A percentile compares a stretch with the other conserved stretches of the same genome.
Evolutionary conservation across 2,888 invertebrate genomes (phyloP).

Genomic region (Lottia scabra): DNA sequence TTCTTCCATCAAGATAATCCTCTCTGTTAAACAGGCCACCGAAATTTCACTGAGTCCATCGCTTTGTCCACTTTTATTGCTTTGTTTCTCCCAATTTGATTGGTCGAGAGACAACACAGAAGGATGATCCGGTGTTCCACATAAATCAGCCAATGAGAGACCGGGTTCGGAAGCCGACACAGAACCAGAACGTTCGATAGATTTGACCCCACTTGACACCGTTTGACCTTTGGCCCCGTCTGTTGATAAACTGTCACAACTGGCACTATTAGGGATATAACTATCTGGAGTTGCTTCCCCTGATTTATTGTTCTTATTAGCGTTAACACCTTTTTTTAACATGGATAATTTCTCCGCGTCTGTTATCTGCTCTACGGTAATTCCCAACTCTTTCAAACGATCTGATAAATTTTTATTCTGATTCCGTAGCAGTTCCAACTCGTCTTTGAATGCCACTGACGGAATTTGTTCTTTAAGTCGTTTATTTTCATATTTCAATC

Average conservation of each 20-base stretch:
- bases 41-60: constrained; percentile 81
- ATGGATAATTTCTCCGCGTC: constrained; percentile 69
- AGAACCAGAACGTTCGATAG: constrained; percentile 43
- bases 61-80: constrained; percentile 77
- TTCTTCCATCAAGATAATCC: constrained; percentile 93
- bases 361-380: constrained; percentile 67
- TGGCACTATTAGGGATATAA: constrained; percentile 43
- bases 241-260: constrained; percentile 59
- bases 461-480: constrained; percentile 64
- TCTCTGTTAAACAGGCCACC: constrained; percentile 90
- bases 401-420: constrained; percentile 68
- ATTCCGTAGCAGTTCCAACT: constrained; percentile 61
- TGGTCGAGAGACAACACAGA: constrained; percentile 52
- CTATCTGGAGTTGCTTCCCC: constrained; percentile 28
- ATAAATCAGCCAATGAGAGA: constrained; percentile 55
- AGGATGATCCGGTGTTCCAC: constrained; percentile 58
- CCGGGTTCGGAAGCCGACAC: constrained; percentile 58
- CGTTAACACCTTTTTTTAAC: constrained; percentile 44
- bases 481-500: constrained; percentile 69
- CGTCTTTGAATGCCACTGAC: constrained; percentile 52
- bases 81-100: constrained; percentile 86
- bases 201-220: constrained; percentile 9
- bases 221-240: constrained; percentile 40
- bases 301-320: constrained; percentile 20
- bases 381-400: constrained; percentile 67